Conservation (phyloP, 2,797 vertebrate species). For the Gymnoscopelus braueri region DNA sequence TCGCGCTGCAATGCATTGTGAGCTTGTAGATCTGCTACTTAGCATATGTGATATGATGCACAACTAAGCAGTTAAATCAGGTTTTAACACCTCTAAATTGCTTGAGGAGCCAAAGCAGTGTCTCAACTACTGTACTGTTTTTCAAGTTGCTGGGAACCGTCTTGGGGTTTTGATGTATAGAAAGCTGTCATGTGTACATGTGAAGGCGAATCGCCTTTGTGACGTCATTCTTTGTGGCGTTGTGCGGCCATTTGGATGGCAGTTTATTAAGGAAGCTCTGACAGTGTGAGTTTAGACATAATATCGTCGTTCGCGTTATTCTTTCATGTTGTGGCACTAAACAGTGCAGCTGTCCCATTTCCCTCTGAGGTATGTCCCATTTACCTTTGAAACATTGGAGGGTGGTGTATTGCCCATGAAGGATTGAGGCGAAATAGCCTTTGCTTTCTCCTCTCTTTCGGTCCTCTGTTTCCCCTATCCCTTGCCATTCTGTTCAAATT, state of each 20-base stretch:
- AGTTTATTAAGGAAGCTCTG: slow-evolving; percentile 19
- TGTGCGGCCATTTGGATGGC: slow-evolving; percentile 38
- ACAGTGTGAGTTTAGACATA: slow-evolving; percentile 31
- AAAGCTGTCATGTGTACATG: slow-evolving; percentile 57
- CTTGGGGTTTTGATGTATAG: slow-evolving; percentile 70
- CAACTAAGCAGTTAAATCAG: too few species aligned
- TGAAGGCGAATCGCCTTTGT: slow-evolving; percentile 46
- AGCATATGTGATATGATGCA: too few species aligned
- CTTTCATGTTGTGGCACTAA: slow-evolving; percentile 8
- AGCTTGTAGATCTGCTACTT: too few species aligned
- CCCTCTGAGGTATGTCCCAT: slow-evolving; percentile 26
- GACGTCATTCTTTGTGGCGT: slow-evolving; percentile 16
- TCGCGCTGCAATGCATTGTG: too few species aligned
- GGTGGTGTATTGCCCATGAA: slow-evolving; percentile 37
- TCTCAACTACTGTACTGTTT: slow-evolving; percentile 60
- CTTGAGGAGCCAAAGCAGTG: slow-evolving; percentile 46
- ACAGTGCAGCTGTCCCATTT: slow-evolving; percentile 18
- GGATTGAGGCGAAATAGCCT: slow-evolving; percentile 19
- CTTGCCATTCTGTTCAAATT: slow-evolving; percentile 17
- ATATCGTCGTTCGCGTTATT: slow-evolving; percentile 6
- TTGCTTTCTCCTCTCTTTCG: slow-evolving; percentile 28
- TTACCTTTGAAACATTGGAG: slow-evolving; percentile 34
- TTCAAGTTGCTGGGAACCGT: slow-evolving; percentile 42
- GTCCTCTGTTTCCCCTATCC: slow-evolving; percentile 33
- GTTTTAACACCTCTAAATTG: slow-evolving; percentile 55